Percentiles rank a stretch among this genome's conserved stretches.
Conservation (phyloP, 2,797 vertebrate genomes). For the Eulemur rubriventer region DNA sequence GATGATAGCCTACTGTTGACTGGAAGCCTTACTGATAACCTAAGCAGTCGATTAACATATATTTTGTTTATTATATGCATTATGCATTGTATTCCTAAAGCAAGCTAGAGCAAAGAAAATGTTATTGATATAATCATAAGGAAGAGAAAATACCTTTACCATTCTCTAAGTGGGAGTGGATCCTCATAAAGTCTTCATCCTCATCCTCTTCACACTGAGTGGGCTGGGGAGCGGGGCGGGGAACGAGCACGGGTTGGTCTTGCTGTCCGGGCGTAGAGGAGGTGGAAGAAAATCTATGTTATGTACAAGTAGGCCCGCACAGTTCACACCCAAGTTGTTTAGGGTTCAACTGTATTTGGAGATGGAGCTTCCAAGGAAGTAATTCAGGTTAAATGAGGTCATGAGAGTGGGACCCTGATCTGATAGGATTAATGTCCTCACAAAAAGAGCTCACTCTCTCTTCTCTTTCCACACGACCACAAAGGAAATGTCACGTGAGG, state of each 20-base stretch:
- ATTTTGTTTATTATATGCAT: neutral
- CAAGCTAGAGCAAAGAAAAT: neutral
- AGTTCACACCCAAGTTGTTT: neutral
- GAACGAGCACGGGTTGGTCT: too few species aligned
- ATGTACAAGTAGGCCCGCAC: neutral
- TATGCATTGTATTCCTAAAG: neutral
- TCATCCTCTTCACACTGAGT: neutral
- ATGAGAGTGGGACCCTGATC: neutral
- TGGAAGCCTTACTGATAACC: neutral
- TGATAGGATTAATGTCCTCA: neutral
- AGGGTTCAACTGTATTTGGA: neutral
- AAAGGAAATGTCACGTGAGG: neutral
- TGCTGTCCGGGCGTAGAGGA: neutral
- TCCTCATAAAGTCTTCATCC: neutral
- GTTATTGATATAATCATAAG: neutral
- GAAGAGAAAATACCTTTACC: neutral
- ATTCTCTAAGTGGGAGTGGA: neutral
- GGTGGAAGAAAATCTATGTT: neutral
- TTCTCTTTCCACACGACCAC: neutral
- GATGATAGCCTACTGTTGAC: neutral
- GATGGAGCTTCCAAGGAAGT: neutral
- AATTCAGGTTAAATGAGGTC: neutral
- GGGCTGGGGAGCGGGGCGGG: neutral
- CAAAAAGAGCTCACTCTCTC: neutral
- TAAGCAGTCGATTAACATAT: neutral